Conservation (phyloP, 2,113 vertebrate species). For the Phyllostomus discolor region DNA sequence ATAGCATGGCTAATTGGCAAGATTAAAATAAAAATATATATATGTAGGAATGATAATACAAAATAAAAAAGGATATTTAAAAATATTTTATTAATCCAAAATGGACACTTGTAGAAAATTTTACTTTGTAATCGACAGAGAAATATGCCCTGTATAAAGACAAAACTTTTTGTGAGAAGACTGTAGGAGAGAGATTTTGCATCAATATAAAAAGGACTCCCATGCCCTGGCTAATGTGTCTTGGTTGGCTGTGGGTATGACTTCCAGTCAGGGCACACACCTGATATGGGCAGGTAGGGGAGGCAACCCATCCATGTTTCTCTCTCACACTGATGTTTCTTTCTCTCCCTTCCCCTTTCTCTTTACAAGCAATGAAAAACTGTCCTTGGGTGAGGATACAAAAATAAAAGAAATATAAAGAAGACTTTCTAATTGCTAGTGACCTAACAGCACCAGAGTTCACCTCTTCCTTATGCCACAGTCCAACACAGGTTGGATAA, state of each 20-base stretch:
- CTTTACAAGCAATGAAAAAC: too few species aligned
- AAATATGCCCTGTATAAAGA: background rate
- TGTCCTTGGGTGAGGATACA: too few species aligned
- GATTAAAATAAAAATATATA: conserved; percentile 35
- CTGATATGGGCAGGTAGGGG: too few species aligned
- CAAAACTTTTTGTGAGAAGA: background rate
- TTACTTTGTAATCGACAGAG: background rate
- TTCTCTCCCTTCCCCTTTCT: too few species aligned
- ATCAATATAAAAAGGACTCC: background rate
- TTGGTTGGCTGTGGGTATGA: too few species aligned
- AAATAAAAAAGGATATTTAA: conserved; percentile 30
- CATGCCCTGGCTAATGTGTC: too few species aligned
- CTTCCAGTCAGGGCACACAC: too few species aligned
- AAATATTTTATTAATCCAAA: background rate
- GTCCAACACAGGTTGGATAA: background rate
- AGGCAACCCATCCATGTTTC: too few species aligned
- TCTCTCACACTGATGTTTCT: too few species aligned
- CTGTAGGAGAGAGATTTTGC: background rate
- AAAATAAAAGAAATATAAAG: too few species aligned
- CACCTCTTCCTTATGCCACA: background rate
- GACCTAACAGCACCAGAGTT: background rate
- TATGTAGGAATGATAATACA: background rate
- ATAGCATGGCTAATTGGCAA: conserved; percentile 8
- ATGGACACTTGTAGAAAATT: background rate
- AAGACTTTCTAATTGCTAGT: background rate